Conservation (phyloP, 2,888 invertebrate species). For the Phorcus lineatus region DNA sequence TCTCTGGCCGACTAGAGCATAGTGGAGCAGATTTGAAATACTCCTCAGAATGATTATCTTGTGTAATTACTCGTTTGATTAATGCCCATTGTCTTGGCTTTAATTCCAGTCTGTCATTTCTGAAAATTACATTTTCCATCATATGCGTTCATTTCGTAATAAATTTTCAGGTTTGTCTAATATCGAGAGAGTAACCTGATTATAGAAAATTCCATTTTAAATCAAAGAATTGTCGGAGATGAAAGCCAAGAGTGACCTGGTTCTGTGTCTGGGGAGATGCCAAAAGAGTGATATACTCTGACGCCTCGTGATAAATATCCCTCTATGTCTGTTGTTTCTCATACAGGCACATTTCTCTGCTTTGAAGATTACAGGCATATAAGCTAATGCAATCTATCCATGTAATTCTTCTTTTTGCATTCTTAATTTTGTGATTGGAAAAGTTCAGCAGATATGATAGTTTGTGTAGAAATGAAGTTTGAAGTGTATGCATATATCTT, state of each 20-base stretch:
- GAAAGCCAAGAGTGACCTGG: not conserved
- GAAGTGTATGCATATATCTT: too few relatives aligned
- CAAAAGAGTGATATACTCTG: not conserved
- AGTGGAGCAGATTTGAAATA: not conserved
- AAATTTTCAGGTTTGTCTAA: constrained; percentile 7
- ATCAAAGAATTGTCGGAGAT: constrained; percentile 3
- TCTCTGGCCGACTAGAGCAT: not conserved
- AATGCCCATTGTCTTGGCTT: constrained; percentile 20
- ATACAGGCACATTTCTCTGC: too few relatives aligned
- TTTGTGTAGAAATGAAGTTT: too few relatives aligned
- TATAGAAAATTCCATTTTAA: constrained; percentile 9
- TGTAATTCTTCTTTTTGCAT: too few relatives aligned
- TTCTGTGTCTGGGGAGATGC: not conserved
- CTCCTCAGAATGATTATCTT: constrained; percentile 18
- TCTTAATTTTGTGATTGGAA: too few relatives aligned
- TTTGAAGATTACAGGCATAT: too few relatives aligned
- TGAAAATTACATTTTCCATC: constrained; percentile 23
- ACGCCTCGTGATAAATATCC: too few relatives aligned
- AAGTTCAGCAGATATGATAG: too few relatives aligned
- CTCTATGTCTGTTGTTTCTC: too few relatives aligned
- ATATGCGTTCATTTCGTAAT: constrained; percentile 20
- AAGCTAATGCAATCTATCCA: too few relatives aligned
- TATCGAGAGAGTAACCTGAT: not conserved
- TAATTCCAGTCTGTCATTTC: constrained; percentile 24
- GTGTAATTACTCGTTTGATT: constrained; percentile 18